Base-by-base conservation (phyloP, 2,888 invertebrate species). In the Halocaridina rubra region DNA sequence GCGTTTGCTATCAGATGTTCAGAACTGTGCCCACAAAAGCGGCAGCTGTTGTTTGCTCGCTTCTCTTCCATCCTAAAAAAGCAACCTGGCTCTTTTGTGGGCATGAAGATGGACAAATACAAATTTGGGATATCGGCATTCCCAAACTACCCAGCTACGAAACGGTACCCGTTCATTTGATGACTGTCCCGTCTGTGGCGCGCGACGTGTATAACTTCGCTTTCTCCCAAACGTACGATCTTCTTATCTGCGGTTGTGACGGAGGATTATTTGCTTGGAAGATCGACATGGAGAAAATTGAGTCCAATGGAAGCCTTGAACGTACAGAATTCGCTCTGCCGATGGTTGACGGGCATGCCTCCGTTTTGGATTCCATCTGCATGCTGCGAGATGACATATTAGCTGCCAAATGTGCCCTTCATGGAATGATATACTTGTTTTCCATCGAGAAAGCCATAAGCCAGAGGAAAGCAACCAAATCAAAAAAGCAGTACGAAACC, bases 31-130 rank as follows among this genome's bases (percentile, higher is more conserved):
- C 85, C 2, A 88, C 80, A 39, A 88, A 88, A 61, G 86, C 86
- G 0, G 86, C 90, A 89, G 89, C 90, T 82, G 89, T 91, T n/a
- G 77, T 88, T 84, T 90, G 90, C 80, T 89, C 90, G 69, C 89
- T 91, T 1, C 87, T 90, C 8, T 91, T 91, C 88, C 91, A 91
- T 87, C 90, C 91, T 0, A 85, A 88, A 2, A 84, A 89, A 32
- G 89, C 89, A 0, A 89, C 90, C 0, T 89, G 90, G 81, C 89
- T 91, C n/a, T 91, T 91, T 88, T 90, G 91, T 91, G 90, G 89
- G 8, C 89, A 89, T 78, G 89, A 89, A 27, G 90, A 90, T 81
- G 85, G 88, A 19, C 84, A 89, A 32, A 88, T 90, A 7, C 88
- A 89, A 8, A 67, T 90, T 8, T 90, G 88, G 88, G 89, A 89